These are phyloP conservation scores for Conomelus anceps DNA, from an alignment of 2,888 invertebrate genomes.

Conservation along the genomic window DNA sequence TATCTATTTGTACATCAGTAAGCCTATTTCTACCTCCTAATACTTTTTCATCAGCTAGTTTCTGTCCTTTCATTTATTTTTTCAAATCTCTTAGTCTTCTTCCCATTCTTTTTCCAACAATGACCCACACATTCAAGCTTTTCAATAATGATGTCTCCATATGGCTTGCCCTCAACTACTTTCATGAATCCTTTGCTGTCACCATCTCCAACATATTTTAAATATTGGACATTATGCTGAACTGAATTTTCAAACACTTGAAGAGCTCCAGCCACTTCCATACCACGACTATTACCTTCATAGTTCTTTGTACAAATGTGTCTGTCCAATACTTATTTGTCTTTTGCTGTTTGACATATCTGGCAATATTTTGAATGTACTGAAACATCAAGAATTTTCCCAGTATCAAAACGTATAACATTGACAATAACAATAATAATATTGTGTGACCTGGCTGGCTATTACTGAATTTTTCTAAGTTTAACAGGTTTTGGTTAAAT, in stretches of 20 bases:
- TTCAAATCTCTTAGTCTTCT: conserved; percentile 7
- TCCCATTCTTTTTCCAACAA: conserved; percentile 24
- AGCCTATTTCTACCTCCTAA: conserved; percentile 13
- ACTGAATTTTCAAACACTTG: no score
- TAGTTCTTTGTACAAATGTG: not conserved
- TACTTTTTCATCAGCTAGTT: conserved; percentile 21
- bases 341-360: not conserved
- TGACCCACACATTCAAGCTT: conserved; percentile 24
- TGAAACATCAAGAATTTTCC: not conserved
- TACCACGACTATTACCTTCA: no score
- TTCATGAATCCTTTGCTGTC: no score
- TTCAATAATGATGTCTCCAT: conserved; percentile 16
- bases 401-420: not conserved
- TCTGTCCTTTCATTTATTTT: conserved; percentile 1
- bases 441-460: no score
- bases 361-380: not conserved
- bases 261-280: not conserved
- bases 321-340: not conserved
- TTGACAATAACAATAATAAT: no score
- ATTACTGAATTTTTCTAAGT: not conserved
- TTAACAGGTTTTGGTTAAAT: not conserved
- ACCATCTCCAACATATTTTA: not conserved
- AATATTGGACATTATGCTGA: not conserved
- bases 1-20: conserved; percentile 17
- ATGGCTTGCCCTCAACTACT: no score